Percentiles rank a stretch among this genome's conserved stretches.
phyloP scores from a whole-genome alignment of 2,797 vertebrate genomes.

The Crax fasciolata region DNA sequence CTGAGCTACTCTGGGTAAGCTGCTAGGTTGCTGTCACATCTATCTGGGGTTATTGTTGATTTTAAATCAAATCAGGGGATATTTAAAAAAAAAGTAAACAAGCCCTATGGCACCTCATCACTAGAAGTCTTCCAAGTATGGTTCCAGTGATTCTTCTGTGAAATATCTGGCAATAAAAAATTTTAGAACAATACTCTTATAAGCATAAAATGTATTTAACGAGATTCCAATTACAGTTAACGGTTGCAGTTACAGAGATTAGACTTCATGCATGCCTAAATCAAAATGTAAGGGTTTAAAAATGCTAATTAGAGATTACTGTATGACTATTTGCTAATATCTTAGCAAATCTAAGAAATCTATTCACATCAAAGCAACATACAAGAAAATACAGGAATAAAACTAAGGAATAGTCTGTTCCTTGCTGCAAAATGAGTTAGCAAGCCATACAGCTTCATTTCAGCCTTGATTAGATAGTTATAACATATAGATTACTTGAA shows the following conservation, averaged over 20 bases:
- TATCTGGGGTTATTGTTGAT: background rate
- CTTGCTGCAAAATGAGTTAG: background rate
- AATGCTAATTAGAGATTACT: slow-evolving; percentile 71
- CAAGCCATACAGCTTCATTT: background rate
- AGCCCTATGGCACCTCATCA: background rate
- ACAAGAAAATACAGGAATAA: background rate
- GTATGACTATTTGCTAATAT: slow-evolving; percentile 35
- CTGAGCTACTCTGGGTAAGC: background rate
- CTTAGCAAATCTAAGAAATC: slow-evolving; percentile 25
- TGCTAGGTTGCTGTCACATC: background rate
- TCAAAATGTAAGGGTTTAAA: slow-evolving; percentile 60
- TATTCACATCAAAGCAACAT: background rate
- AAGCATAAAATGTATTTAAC: slow-evolving; percentile 32
- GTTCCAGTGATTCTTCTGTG: background rate
- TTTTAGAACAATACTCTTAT: slow-evolving; percentile 32
- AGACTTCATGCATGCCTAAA: slow-evolving; percentile 60
- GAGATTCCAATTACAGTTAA: slow-evolving; percentile 30
- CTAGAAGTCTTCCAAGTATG: background rate
- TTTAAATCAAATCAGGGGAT: background rate
- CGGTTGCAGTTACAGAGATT: slow-evolving; percentile 27
- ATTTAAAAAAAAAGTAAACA: background rate
- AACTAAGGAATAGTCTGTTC: background rate
- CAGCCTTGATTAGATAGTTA: background rate
- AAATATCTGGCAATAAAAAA: slow-evolving; percentile 1
- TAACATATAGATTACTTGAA: background rate